phyloP scores from a whole-genome alignment of 2,888 invertebrate species.

The Carpatolechia fugitivella region DNA sequence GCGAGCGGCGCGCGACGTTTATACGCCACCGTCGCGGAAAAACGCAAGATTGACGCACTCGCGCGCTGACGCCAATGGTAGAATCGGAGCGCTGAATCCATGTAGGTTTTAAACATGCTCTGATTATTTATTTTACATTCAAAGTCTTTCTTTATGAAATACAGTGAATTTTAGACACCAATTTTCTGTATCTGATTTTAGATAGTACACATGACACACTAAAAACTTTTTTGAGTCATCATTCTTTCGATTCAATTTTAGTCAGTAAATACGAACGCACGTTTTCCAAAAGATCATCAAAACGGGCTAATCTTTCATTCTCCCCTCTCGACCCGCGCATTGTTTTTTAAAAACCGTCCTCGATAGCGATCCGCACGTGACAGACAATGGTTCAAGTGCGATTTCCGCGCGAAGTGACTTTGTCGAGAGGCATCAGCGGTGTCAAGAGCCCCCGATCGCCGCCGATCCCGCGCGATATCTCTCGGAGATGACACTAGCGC shows the following conservation, averaged over 20 bases:
- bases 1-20: too few species aligned
- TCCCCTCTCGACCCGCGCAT: constrained; percentile 9
- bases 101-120: too few species aligned
- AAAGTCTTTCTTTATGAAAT: too few species aligned
- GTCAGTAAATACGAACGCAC: neutral
- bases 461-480: constrained; percentile 44
- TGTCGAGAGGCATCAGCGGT: constrained; percentile 62
- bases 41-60: neutral
- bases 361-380: constrained; percentile 44
- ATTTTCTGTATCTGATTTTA: too few species aligned
- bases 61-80: neutral
- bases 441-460: constrained; percentile 49
- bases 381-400: constrained; percentile 41
- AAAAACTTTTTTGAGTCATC: too few species aligned
- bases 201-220: too few species aligned
- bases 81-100: neutral
- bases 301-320: constrained; percentile 5
- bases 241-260: too few species aligned
- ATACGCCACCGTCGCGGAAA: too few species aligned
- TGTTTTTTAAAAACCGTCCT: constrained; percentile 23
- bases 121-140: too few species aligned
- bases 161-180: too few species aligned
- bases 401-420: constrained; percentile 54
- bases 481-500: constrained; percentile 43
- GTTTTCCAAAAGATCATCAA: constrained; percentile 1